Evolutionary conservation across 2,797 vertebrate species (phyloP), one percentile per base, ranked within the genome.

Genomic region (Fratercula arctica): DNA sequence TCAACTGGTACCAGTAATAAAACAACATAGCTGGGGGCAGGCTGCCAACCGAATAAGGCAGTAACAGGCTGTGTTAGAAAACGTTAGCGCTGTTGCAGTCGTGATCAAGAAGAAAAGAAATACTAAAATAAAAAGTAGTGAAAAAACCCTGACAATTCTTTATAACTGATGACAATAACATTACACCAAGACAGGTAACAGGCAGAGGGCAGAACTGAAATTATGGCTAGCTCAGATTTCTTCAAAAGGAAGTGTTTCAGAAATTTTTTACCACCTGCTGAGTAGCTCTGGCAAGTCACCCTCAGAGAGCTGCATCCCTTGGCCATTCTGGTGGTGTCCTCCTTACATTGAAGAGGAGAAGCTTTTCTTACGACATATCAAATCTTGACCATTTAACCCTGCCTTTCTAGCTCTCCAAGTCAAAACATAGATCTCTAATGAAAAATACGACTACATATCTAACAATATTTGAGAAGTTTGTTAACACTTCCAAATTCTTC

Each of bases 131-230:
- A 86, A 69, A 78, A 35, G 11, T n/a, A 64, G 6, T 6, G 57
- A 66, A 45, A 87, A 37, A 16, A 0, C 2, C 4, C n/a, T 13
- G 19, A n/a, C 0, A 56, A 0, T 59, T 53, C 4, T 64, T 95
- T 77, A 7, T 63, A 69, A 79, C 3, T 6, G 19, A 46, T n/a
- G 26, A 51, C 31, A 68, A 21, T 28, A 59, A 35, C 1, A 29
- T 74, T 74, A 76, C 14, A 39, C 5, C 6, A 51, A 72, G 80
- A 50, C 31, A 21, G 11, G 16, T 31, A 80, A 76, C 5, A 4
- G 26, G 11, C 26, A 90, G 69, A 78, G 7, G 16, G 16, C n/a
- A 80, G 33, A 95, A 82, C 3, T 60, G 41, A 77, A 83, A 80
- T 35, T 35, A 68, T 26, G 10, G 7, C 11, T 63, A 60, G 3